phyloP scores from a whole-genome alignment of 2,113 vertebrate species.

The Strigops habroptila region DNA sequence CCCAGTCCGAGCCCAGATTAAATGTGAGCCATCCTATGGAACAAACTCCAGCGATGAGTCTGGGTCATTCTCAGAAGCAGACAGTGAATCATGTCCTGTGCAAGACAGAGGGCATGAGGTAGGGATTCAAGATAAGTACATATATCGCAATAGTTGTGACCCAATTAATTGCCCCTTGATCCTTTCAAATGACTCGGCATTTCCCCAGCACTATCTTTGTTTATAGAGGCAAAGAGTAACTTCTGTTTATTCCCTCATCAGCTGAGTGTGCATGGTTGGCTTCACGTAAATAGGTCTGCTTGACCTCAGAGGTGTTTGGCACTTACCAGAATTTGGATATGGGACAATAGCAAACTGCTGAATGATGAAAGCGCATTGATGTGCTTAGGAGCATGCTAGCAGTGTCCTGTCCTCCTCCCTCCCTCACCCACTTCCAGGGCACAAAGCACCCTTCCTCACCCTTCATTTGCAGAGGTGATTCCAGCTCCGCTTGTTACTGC shows the following conservation, averaged over 20 bases:
- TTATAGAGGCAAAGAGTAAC: constrained; percentile 7
- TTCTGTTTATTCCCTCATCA: neutral
- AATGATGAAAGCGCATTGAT: neutral
- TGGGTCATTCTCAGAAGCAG: constrained; percentile 97
- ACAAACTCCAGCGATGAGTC: constrained; percentile 99
- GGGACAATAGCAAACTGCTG: neutral
- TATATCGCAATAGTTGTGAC: constrained; percentile 25
- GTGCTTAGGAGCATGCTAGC: neutral
- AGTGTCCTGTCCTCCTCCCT: neutral
- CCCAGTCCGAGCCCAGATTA: constrained; percentile 92
- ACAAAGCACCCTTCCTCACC: neutral
- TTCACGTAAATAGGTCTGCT: neutral
- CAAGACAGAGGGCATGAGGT: constrained; percentile 96
- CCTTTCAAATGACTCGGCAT: constrained; percentile 1
- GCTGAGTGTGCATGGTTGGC: neutral
- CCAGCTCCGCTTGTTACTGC: neutral
- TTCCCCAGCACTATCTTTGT: neutral
- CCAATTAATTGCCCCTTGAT: constrained; percentile 26
- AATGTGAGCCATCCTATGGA: constrained; percentile 98
- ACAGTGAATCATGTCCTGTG: constrained; percentile 96
- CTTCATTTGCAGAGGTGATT: neutral
- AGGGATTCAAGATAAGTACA: constrained; percentile 75
- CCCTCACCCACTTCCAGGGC: fast-evolving
- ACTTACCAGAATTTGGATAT: neutral
- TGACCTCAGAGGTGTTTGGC: neutral